These are phyloP conservation scores for Auanema sp. DNA, from an alignment of 2,888 invertebrate species.

Conservation along the genomic window DNA sequence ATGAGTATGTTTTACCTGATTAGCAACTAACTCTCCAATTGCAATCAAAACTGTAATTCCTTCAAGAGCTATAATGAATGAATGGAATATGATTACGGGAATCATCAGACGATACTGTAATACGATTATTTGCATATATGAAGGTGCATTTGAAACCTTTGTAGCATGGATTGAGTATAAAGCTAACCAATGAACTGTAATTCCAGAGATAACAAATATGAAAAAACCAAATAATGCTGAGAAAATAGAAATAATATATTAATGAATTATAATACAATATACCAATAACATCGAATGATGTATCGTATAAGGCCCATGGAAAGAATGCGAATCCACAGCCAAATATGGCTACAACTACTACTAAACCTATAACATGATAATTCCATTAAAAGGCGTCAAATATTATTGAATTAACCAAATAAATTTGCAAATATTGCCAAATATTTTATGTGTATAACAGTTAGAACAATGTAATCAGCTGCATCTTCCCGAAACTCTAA, in stretches of 20 bases:
- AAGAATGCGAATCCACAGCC: slow-evolving; percentile 18
- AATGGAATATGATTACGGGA: slow-evolving; percentile 26
- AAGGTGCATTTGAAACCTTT: slow-evolving; percentile 5
- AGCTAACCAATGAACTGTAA: slow-evolving; percentile 10
- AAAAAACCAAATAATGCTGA: slow-evolving; percentile 10
- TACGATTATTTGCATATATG: not conserved
- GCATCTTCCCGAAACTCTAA: slow-evolving; percentile 18
- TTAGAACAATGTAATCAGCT: slow-evolving; percentile 8
- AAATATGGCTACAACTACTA: slow-evolving; percentile 11
- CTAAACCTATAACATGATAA: slow-evolving; percentile 9
- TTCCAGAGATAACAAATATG: slow-evolving; percentile 13
- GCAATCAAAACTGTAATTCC: slow-evolving; percentile 27
- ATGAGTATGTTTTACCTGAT: slow-evolving; percentile 28
- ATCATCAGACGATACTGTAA: slow-evolving; percentile 21
- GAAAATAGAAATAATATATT: not conserved
- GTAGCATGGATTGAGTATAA: slow-evolving; percentile 15
- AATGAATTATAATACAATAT: not conserved
- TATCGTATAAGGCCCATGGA: slow-evolving; percentile 17
- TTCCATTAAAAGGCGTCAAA: not conserved
- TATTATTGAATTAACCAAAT: slow-evolving; percentile 6
- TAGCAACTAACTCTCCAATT: slow-evolving; percentile 26
- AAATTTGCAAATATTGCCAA: slow-evolving; percentile 10
- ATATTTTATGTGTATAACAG: slow-evolving; percentile 17
- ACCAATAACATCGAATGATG: slow-evolving; percentile 18
- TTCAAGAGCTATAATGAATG: slow-evolving; percentile 24